These are phyloP conservation scores for Podiceps cristatus DNA, from an alignment of 2,113 vertebrate species.

Conservation along the genomic window DNA sequence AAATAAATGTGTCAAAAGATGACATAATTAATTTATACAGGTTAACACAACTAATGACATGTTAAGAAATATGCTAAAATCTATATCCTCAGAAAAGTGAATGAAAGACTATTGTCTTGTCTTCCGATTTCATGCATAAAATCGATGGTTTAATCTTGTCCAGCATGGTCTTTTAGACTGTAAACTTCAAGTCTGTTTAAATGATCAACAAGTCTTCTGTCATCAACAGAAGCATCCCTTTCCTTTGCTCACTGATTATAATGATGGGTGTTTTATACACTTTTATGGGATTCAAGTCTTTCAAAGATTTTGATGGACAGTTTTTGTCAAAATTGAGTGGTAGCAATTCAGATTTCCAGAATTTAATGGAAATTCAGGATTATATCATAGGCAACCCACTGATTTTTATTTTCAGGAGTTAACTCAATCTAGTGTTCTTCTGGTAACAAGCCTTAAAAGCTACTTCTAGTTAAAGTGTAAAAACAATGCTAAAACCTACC, in stretches of 20 bases:
- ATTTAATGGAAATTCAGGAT: neutral
- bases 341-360: neutral
- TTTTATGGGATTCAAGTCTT: neutral
- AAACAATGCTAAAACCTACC: neutral
- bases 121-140: neutral
- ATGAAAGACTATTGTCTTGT: neutral
- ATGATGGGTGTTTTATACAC: neutral
- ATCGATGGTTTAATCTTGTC: neutral
- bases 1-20: neutral
- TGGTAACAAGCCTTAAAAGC: neutral
- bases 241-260: neutral
- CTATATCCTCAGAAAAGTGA: neutral
- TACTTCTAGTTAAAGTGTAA: neutral
- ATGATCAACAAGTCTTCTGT: neutral
- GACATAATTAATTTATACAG: neutral
- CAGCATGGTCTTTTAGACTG: neutral
- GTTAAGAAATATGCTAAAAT: neutral
- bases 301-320: neutral
- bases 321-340: neutral
- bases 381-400: neutral
- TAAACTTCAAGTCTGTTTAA: neutral
- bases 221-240: neutral
- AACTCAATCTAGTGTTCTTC: neutral
- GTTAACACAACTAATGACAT: neutral
- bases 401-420: neutral